Conservation (phyloP, 2,797 vertebrate species). For the Ctenosaura bakeri region DNA sequence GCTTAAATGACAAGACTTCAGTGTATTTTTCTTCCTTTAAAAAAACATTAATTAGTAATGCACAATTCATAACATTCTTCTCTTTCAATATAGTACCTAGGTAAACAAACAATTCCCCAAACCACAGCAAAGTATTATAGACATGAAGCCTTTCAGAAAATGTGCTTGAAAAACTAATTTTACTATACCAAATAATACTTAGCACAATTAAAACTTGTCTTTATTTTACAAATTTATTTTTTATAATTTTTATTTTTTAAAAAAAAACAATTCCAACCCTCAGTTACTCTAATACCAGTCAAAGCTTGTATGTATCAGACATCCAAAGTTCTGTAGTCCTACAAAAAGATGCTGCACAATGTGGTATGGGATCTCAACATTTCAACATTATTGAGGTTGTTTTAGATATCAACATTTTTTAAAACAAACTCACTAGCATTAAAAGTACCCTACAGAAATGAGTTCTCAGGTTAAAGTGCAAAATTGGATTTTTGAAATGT, state of each 20-base stretch:
- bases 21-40: conserved; percentile 26
- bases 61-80: conserved; percentile 53
- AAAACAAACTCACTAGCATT: conserved; percentile 10
- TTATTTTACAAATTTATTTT: conserved; percentile 4
- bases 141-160: conserved; percentile 55
- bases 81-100: conserved; percentile 11
- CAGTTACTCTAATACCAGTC: neutral
- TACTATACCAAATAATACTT: conserved; percentile 8
- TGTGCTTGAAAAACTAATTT: conserved; percentile 27
- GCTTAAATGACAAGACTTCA: conserved; percentile 53
- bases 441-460: rapidly evolving
- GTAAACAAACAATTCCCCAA: conserved; percentile 62
- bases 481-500: neutral
- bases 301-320: neutral
- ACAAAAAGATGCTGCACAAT: neutral
- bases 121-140: conserved; percentile 63
- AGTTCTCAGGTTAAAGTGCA: conserved; percentile 17
- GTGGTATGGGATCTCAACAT: neutral
- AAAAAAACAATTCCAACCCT: neutral
- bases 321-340: neutral
- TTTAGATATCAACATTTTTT: conserved; percentile 10
- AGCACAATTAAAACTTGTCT: neutral
- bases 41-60: conserved; percentile 34
- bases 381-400: neutral
- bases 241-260: no score